Conservation (phyloP, 2,888 invertebrate species). For the Xiphydria camelus region DNA sequence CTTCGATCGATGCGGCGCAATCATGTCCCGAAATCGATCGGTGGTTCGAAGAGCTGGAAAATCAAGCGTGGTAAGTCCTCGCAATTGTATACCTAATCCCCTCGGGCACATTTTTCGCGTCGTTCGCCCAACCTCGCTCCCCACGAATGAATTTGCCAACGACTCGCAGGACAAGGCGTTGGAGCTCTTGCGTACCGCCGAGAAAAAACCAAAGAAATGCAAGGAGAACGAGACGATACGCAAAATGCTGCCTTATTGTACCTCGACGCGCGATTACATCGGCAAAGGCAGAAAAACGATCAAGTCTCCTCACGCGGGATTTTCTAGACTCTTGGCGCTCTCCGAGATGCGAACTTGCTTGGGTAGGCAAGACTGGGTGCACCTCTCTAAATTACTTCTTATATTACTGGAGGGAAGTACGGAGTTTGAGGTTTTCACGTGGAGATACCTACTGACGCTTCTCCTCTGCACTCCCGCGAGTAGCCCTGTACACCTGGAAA, state of each 20-base stretch:
- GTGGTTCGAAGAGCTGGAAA: background rate
- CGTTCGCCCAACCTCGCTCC: too few relatives aligned
- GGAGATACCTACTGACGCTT: conserved; percentile 8
- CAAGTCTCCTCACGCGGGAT: background rate
- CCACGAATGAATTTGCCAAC: too few relatives aligned
- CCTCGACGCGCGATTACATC: background rate
- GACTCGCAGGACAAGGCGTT: background rate
- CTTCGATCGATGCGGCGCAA: too few relatives aligned
- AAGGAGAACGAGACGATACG: too few relatives aligned
- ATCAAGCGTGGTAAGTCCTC: background rate
- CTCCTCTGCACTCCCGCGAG: background rate
- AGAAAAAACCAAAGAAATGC: too few relatives aligned
- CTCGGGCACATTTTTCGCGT: too few relatives aligned
- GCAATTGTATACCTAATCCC: background rate
- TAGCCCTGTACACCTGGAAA: background rate
- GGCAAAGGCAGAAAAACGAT: background rate
- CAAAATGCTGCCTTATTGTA: background rate
- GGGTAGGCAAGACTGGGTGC: conserved; percentile 1
- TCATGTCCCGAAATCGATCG: too few relatives aligned
- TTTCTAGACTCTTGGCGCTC: conserved; percentile 1
- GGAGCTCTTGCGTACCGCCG: background rate
- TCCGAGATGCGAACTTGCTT: conserved; percentile 5
- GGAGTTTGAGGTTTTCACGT: conserved; percentile 5
- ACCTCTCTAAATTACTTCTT: background rate
- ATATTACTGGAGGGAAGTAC: background rate